Conservation (phyloP, 2,113 vertebrate genomes). For the Platysternon megacephalum region DNA sequence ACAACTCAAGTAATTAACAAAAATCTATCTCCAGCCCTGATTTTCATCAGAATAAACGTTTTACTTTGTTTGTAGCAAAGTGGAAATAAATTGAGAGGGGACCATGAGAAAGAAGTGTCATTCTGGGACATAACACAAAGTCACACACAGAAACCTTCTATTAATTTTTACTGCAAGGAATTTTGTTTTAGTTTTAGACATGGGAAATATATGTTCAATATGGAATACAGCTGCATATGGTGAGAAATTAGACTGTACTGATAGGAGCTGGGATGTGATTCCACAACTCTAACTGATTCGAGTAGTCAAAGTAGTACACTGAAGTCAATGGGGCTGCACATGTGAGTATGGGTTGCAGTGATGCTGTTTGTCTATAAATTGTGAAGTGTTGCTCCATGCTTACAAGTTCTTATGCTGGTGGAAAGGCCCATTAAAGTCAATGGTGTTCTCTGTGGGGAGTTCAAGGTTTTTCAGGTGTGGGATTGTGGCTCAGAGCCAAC, state of each 20-base stretch:
- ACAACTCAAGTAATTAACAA: not conserved
- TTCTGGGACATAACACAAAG: not conserved
- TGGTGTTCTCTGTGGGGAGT: not conserved
- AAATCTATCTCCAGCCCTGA: not conserved
- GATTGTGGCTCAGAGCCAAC: not conserved
- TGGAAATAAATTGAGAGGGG: not conserved
- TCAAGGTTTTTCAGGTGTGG: not conserved
- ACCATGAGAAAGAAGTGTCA: not conserved
- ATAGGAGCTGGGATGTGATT: not conserved
- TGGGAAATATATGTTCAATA: not conserved
- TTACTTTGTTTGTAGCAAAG: not conserved
- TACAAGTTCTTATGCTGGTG: not conserved
- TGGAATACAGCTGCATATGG: not conserved
- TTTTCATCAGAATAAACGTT: not conserved
- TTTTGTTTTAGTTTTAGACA: not conserved
- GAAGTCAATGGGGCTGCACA: not conserved
- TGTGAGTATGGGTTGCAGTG: not conserved
- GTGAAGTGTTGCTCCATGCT: not conserved
- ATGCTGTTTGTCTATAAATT: not conserved
- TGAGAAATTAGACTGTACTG: not conserved
- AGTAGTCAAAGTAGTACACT: not conserved
- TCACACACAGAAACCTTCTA: fast-evolving
- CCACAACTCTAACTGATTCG: not conserved
- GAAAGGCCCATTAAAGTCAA: not conserved
- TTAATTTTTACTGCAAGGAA: not conserved